phyloP scores from a whole-genome alignment of 2,113 vertebrate genomes.

The Crotophaga sulcirostris region DNA sequence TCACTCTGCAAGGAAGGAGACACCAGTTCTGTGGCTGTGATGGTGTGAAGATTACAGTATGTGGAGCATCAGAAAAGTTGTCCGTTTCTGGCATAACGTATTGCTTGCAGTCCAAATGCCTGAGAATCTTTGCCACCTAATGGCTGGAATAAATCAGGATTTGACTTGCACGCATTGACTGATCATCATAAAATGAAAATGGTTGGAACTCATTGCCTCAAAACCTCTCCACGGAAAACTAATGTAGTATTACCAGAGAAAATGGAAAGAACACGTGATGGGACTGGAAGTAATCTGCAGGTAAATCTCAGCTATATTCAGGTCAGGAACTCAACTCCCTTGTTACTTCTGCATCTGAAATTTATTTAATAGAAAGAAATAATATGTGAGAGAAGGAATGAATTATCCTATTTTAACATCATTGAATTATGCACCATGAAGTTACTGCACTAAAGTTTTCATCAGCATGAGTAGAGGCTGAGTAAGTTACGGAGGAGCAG shows the following conservation, averaged over 20 bases:
- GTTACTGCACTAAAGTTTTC: not conserved
- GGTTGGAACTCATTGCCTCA: not conserved
- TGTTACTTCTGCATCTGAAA: not conserved
- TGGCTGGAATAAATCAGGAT: slow-evolving; percentile 4
- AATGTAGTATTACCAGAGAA: not conserved
- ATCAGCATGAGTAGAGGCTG: not conserved
- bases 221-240: not conserved
- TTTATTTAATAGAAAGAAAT: slow-evolving; percentile 47
- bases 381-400: slow-evolving; percentile 18
- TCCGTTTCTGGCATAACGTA: not conserved
- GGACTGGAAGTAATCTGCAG: not conserved
- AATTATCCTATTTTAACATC: slow-evolving; percentile 14
- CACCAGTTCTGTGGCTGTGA: not conserved
- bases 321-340: not conserved
- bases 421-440: not conserved
- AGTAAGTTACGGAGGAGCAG: not conserved
- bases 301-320: slow-evolving; percentile 32
- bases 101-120: not conserved
- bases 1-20: not conserved
- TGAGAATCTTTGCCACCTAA: not conserved
- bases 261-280: not conserved
- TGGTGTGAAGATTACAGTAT: not conserved
- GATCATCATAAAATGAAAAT: slow-evolving; percentile 12
- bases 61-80: not conserved
- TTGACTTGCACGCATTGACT: not conserved